Evolutionary conservation across 64 coral and sea anemone species (phyloP).

Genomic region (Montipora cactus): DNA sequence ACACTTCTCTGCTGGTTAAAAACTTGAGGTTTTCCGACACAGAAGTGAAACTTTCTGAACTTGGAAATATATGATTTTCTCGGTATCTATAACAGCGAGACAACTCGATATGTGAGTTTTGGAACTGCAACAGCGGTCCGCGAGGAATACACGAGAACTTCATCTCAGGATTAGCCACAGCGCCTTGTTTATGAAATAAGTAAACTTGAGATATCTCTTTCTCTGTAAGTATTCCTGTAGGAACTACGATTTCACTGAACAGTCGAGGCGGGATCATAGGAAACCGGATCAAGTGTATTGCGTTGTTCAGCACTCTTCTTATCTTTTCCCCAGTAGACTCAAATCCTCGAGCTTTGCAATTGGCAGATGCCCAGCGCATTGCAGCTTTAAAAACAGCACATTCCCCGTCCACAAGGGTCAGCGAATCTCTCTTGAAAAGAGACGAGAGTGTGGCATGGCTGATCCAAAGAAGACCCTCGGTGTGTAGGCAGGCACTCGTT

Average conservation of each 20-base stretch:
- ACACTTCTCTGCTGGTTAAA: conserved; percentile 1
- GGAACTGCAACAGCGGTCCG: not conserved
- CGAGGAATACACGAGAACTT: conserved; percentile 30
- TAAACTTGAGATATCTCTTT: conserved; percentile 27
- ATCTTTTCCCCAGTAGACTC: conserved; percentile 8
- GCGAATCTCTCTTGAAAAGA: conserved; percentile 27
- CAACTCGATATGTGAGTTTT: not conserved
- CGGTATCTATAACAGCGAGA: conserved; percentile 33
- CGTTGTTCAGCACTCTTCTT: conserved; percentile 18
- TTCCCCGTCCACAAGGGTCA: conserved; percentile 23
- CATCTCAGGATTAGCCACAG: not conserved
- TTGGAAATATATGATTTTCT: conserved; percentile 36
- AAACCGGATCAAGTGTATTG: conserved; percentile 11
- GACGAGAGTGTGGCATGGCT: conserved; percentile 18
- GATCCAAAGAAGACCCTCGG: conserved; percentile 30
- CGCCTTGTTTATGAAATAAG: conserved; percentile 34
- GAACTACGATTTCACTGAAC: conserved; percentile 18
- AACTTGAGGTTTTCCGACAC: conserved; percentile 27
- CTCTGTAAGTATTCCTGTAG: conserved; percentile 25
- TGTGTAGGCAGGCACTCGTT: conserved; percentile 34
- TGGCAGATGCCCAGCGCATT: conserved; percentile 28
- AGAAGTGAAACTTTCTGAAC: conserved; percentile 2
- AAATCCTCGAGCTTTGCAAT: conserved; percentile 8
- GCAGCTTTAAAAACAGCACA: conserved; percentile 36
- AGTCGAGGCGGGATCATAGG: conserved; percentile 32